phyloP scores from a whole-genome alignment of 2,888 invertebrate genomes.

The Temnothorax unifasciatus region DNA sequence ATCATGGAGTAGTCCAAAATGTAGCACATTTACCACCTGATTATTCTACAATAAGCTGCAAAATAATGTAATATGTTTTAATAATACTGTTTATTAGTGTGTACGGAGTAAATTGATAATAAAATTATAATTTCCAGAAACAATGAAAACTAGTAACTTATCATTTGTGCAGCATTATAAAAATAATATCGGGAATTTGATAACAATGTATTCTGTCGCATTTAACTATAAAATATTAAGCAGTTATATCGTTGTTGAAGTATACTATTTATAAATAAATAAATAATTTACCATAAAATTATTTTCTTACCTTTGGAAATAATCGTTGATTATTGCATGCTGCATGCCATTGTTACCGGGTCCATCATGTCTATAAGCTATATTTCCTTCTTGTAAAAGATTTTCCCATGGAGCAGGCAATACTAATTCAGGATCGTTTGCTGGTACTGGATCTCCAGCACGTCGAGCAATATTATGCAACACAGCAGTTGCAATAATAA shows the following conservation, averaged over 20 bases:
- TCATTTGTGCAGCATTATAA: background rate
- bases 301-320: constrained; percentile 56
- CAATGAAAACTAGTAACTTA: background rate
- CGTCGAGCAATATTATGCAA: constrained; percentile 75
- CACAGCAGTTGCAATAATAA: constrained; percentile 77
- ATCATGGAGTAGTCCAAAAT: too few relatives aligned
- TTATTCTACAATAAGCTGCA: background rate
- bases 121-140: background rate
- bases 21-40: too few relatives aligned
- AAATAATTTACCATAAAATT: background rate
- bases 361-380: constrained; percentile 22
- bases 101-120: background rate
- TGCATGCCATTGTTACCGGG: constrained; percentile 18
- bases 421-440: constrained; percentile 39
- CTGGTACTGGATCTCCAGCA: constrained; percentile 48
- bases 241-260: background rate
- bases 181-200: background rate
- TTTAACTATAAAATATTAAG: constrained; percentile 4
- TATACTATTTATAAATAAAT: too few relatives aligned
- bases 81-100: background rate
- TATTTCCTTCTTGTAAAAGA: constrained; percentile 10
- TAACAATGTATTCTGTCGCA: background rate
- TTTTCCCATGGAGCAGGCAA: background rate
- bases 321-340: constrained; percentile 48
- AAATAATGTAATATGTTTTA: background rate